Percentiles rank a stretch among this genome's conserved stretches.
Conservation (phyloP, 1,140 invertebrate species). For the Parapsyche elsis region DNA sequence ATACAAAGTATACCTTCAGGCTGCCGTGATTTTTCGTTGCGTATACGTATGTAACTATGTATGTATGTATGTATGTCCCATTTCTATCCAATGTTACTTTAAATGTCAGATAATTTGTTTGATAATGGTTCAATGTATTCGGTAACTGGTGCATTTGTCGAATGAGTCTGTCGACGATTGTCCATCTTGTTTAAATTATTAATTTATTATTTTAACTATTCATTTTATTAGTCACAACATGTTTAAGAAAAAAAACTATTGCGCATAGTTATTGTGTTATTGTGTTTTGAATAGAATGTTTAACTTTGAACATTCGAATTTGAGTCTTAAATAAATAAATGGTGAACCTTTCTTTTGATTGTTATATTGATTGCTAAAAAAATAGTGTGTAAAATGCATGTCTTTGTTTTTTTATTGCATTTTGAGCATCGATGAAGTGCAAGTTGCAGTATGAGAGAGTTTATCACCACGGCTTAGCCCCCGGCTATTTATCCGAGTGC, state of each 20-base stretch:
- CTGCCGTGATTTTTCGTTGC: slow-evolving; percentile 3
- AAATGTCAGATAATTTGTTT: slow-evolving; percentile 25
- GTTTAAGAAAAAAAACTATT: too few relatives aligned
- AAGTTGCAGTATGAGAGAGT: not conserved
- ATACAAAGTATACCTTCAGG: not conserved
- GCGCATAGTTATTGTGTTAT: not conserved
- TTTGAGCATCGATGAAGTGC: not conserved
- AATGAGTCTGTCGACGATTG: not conserved
- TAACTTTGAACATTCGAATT: too few relatives aligned
- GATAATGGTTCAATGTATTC: not conserved
- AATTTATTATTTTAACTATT: not conserved
- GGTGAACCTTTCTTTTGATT: too few relatives aligned
- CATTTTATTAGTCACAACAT: too few relatives aligned
- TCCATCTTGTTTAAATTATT: not conserved
- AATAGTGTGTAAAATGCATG: not conserved
- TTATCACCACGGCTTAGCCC: slow-evolving; percentile 18
- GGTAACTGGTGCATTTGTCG: not conserved
- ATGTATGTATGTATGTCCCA: slow-evolving; percentile 9
- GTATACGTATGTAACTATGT: too few relatives aligned
- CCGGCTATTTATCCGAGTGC: not conserved
- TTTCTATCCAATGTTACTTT: slow-evolving; percentile 6
- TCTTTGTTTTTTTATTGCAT: not conserved
- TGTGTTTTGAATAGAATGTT: not conserved
- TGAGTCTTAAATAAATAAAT: too few relatives aligned
- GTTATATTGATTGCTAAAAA: too few relatives aligned